Percentiles rank a stretch among this genome's conserved stretches.
phyloP scores from a whole-genome alignment of 2,888 invertebrate genomes.

The Venusia cambrica region DNA sequence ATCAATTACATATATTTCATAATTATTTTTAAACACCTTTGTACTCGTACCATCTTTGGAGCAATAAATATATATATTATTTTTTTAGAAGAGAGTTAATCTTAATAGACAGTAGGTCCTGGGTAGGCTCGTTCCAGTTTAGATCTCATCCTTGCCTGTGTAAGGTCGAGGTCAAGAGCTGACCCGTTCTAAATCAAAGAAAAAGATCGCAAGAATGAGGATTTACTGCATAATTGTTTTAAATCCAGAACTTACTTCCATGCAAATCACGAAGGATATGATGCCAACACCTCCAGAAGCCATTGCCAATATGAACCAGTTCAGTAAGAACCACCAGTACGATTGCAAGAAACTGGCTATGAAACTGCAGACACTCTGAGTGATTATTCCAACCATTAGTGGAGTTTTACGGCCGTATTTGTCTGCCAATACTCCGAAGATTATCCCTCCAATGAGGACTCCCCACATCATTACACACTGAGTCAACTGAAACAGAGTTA shows the following conservation, averaged over 20 bases:
- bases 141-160: too few species aligned
- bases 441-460: slow-evolving; percentile 80
- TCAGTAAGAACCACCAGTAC: slow-evolving; percentile 75
- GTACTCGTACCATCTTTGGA: too few species aligned
- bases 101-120: too few species aligned
- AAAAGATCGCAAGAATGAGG: too few species aligned
- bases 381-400: slow-evolving; percentile 76
- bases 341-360: slow-evolving; percentile 75
- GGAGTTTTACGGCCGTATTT: slow-evolving; percentile 82
- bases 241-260: slow-evolving; percentile 81
- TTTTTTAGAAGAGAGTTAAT: too few species aligned
- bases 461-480: slow-evolving; percentile 84
- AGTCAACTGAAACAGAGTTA: slow-evolving; percentile 60
- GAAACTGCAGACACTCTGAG: slow-evolving; percentile 77
- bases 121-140: too few species aligned
- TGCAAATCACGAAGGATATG: slow-evolving; percentile 84
- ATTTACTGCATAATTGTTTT: too few species aligned
- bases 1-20: too few species aligned
- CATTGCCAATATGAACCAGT: slow-evolving; percentile 80
- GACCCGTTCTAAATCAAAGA: too few species aligned
- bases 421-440: slow-evolving; percentile 83
- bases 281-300: slow-evolving; percentile 83
- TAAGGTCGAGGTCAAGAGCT: too few species aligned
- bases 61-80: too few species aligned
- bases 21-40: too few species aligned